Evolutionary conservation across 2,797 vertebrate genomes (phyloP), one percentile per base, ranked within the genome.

Genomic region (Pygocentrus nattereri): DNA sequence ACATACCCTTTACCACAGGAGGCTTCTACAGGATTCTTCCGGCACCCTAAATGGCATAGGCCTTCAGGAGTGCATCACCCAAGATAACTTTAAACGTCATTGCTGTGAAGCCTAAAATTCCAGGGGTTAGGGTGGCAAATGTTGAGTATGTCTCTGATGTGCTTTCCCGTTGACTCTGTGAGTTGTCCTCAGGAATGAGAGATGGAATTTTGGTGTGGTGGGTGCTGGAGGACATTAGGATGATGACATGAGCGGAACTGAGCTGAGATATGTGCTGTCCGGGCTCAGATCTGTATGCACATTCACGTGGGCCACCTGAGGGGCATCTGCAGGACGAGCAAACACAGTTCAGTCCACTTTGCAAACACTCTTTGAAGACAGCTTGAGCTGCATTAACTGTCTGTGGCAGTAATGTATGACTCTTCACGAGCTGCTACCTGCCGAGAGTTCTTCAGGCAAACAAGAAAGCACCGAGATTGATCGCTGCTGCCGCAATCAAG

Each of bases 281-380:
- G 87, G 87, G 88, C 44, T 76, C 80, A 86, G 83, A 93, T 93
- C 89, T 91, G 89, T 93, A 94, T 94, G 94, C 93, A 90, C 80
- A 74, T 92, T 91, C 94, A 93, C 90, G 91, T 86, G 86, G 73
- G 19, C 49, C 27, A 47, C 64, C 61, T 2, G 12, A 76, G 68
- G 72, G 49, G 52, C 41, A 41, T 31, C 34, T 47, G 23, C 38
- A 58, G 83, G 59, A 79, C 54, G 64, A 78, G 85, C 80, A 86
- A 86, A 84, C 85, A 81, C 47, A 23, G 38, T 76, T 50, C 25
- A 34, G 34, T 76, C 56, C 31, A 56, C 76, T 81, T 44, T 84
- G 76, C 78, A 78, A 85, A 83, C 59, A 70, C 52, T 75, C 62
- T 67, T 49, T 72, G 56, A 80, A 54, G 38, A 67, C 65, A 75